Evolutionary conservation across 2,797 vertebrate genomes (phyloP).

Genomic region (Psittacula echo): DNA sequence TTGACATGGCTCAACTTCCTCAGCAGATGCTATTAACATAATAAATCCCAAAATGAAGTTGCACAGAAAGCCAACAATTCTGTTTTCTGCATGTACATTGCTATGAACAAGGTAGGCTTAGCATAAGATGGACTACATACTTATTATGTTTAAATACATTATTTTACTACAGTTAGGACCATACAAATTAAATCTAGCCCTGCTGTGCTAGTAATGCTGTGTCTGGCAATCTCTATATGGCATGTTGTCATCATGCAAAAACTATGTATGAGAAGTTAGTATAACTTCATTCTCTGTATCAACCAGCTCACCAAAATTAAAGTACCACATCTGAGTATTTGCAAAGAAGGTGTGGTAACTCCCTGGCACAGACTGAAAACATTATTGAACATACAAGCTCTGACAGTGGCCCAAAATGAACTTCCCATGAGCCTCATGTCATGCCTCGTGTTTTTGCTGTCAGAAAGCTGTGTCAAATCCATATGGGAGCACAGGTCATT

Average conservation of each 20-base stretch:
- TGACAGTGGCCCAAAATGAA: not conserved
- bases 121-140: not conserved
- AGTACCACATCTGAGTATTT: not conserved
- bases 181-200: conserved; percentile 7
- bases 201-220: not conserved
- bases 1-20: not conserved
- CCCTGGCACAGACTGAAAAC: not conserved
- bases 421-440: not conserved
- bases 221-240: not conserved
- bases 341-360: not conserved
- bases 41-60: conserved; percentile 54
- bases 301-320: conserved; percentile 8
- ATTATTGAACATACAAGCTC: not conserved
- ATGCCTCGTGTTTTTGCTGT: not conserved
- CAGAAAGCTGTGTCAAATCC: not conserved
- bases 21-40: conserved; percentile 21
- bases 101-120: conserved; percentile 34
- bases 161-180: conserved; percentile 17
- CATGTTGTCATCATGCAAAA: not conserved
- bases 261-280: not conserved
- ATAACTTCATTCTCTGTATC: not conserved
- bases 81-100: conserved; percentile 43
- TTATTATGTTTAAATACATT: not conserved
- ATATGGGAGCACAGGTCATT: not conserved
- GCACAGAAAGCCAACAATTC: conserved; percentile 41